phyloP scores from a whole-genome alignment of 2,888 invertebrate species.

The Cantharis lateralis region DNA sequence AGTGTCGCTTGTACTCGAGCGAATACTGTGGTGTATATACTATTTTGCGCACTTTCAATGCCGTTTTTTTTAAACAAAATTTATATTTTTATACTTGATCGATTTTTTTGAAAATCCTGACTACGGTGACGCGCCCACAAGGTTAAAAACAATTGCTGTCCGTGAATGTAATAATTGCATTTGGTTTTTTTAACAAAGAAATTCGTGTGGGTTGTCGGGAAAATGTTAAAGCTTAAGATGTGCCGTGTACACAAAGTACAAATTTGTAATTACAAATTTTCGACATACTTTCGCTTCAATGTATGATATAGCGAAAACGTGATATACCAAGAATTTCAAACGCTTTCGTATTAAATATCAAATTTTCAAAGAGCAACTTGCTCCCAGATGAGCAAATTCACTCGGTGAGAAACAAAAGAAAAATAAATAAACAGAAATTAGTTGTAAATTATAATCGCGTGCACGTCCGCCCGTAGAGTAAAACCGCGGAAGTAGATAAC shows the following conservation, averaged over 20 bases:
- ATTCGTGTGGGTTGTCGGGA: too few species aligned
- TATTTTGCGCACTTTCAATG: too few species aligned
- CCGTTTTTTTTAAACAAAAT: too few species aligned
- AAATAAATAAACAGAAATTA: constrained; percentile 9
- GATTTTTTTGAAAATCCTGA: too few species aligned
- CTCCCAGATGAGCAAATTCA: too few species aligned
- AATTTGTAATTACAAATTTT: not conserved
- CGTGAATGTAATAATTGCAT: too few species aligned
- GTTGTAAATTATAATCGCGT: not conserved
- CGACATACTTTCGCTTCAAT: not conserved
- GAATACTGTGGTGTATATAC: too few species aligned
- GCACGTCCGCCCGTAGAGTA: not conserved
- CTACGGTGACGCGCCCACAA: too few species aligned
- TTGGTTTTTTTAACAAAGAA: too few species aligned
- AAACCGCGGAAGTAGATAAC: constrained; percentile 6
- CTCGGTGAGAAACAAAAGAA: not conserved
- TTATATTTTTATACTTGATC: too few species aligned
- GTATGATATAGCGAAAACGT: not conserved
- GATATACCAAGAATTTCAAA: not conserved
- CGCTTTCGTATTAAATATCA: not conserved
- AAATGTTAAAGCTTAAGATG: not conserved
- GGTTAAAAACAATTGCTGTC: too few species aligned
- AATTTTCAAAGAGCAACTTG: not conserved
- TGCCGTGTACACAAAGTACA: not conserved
- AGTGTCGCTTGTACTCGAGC: too few species aligned